Percentiles rank a stretch among this genome's conserved stretches.
These are phyloP conservation scores for Marmota flaviventris DNA, from an alignment of 2,113 vertebrate species.

Conservation along the genomic window DNA sequence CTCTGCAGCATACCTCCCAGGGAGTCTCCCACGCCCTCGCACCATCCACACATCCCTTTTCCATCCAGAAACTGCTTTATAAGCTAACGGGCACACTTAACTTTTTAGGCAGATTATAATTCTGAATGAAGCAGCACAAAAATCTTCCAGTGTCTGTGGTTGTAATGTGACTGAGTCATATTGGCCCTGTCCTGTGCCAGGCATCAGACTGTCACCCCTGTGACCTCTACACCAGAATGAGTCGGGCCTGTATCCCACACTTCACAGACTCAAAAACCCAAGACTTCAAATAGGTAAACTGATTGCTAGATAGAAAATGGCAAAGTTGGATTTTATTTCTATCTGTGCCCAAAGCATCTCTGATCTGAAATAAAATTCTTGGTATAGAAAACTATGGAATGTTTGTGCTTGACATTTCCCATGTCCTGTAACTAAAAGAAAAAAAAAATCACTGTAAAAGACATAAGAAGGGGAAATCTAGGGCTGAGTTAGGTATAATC, in stretches of 20 bases:
- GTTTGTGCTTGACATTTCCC: not conserved
- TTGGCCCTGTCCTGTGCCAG: not conserved
- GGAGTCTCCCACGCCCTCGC: not conserved
- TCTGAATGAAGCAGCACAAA: not conserved
- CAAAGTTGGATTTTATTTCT: not conserved
- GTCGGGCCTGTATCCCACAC: rapidly evolving
- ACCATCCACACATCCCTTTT: rapidly evolving
- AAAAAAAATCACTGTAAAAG: not conserved
- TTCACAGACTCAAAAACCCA: not conserved
- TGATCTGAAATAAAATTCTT: not conserved
- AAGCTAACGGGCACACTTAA: not conserved
- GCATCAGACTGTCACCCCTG: not conserved
- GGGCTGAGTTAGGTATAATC: not conserved
- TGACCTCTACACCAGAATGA: not conserved
- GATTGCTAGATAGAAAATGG: not conserved
- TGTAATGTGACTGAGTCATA: not conserved
- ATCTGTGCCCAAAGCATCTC: not conserved
- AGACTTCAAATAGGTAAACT: not conserved
- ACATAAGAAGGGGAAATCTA: not conserved
- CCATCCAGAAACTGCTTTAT: not conserved
- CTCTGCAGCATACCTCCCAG: not conserved
- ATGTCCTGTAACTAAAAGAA: not conserved
- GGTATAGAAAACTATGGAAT: not conserved
- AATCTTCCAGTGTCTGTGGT: not conserved
- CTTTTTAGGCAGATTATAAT: not conserved